These are phyloP conservation scores for Rhagoletis pomonella DNA, from an alignment of 1,140 invertebrate species.

Conservation along the genomic window DNA sequence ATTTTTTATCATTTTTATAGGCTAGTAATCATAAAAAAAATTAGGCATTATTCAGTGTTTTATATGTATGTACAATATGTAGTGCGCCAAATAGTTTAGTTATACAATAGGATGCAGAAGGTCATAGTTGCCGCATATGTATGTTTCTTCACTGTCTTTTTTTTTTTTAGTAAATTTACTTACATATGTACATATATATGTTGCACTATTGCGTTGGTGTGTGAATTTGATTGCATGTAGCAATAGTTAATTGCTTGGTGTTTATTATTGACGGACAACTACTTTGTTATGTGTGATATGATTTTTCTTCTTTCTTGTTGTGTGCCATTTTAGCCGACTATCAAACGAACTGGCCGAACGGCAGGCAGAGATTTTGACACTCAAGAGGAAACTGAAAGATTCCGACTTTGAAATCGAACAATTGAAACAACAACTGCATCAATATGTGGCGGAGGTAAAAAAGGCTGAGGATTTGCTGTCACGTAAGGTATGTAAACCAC, in stretches of 20 bases:
- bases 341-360: conserved; percentile 66
- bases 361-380: conserved; percentile 74
- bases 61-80: background rate
- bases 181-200: background rate
- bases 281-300: background rate
- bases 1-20: background rate
- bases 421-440: conserved; percentile 79
- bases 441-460: conserved; percentile 81
- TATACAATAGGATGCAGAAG: conserved; percentile 12
- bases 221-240: background rate
- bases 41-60: conserved; percentile 33
- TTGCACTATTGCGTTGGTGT: background rate
- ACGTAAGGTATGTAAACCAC: conserved; percentile 74
- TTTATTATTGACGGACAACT: background rate
- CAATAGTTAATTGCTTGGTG: background rate
- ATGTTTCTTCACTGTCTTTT: background rate
- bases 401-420: conserved; percentile 77
- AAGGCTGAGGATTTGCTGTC: conserved; percentile 79
- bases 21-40: background rate
- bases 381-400: conserved; percentile 77
- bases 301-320: conserved; percentile 41
- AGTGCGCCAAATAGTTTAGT: too few species aligned
- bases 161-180: background rate
- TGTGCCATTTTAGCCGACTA: conserved; percentile 61
- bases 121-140: background rate